Evolutionary conservation across 2,888 invertebrate genomes (phyloP).

Genomic region (Tineola bisselliella): DNA sequence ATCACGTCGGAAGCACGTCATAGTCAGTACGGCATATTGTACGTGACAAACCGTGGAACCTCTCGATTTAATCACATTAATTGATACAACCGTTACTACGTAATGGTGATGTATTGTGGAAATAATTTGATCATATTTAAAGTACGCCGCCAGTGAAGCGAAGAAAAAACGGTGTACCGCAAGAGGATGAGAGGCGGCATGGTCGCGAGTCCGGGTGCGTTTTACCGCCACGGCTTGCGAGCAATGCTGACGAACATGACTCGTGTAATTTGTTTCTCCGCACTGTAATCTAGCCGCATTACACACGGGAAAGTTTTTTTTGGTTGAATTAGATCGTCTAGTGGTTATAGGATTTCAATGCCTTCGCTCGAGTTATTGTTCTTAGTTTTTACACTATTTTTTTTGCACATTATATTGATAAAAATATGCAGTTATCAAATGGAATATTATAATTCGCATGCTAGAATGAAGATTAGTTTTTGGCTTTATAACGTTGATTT

Average conservation of each 20-base stretch:
- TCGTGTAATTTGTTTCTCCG: constrained; percentile 45
- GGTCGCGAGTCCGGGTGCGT: constrained; percentile 3
- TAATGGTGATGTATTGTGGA: constrained; percentile 57
- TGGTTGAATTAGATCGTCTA: constrained; percentile 31
- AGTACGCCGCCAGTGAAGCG: constrained; percentile 35
- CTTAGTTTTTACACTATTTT: constrained; percentile 1
- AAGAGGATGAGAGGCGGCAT: constrained; percentile 28
- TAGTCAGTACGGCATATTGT: constrained; percentile 18
- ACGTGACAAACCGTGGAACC: constrained; percentile 53
- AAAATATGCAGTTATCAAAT: background rate
- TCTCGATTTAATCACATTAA: constrained; percentile 58
- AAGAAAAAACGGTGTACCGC: constrained; percentile 37
- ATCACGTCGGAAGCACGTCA: constrained; percentile 4
- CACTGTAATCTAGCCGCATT: constrained; percentile 51
- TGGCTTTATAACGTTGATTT: background rate
- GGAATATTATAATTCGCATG: constrained; percentile 1
- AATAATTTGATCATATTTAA: constrained; percentile 59
- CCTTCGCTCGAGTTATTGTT: constrained; percentile 8
- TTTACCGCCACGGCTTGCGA: constrained; percentile 29
- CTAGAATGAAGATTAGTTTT: background rate
- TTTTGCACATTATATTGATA: constrained; percentile 5
- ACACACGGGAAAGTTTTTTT: constrained; percentile 41
- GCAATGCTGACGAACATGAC: constrained; percentile 41
- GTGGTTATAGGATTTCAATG: constrained; percentile 24
- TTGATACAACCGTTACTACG: constrained; percentile 58